Conservation (phyloP, 2,113 vertebrate species). For the Bos javanicus region DNA sequence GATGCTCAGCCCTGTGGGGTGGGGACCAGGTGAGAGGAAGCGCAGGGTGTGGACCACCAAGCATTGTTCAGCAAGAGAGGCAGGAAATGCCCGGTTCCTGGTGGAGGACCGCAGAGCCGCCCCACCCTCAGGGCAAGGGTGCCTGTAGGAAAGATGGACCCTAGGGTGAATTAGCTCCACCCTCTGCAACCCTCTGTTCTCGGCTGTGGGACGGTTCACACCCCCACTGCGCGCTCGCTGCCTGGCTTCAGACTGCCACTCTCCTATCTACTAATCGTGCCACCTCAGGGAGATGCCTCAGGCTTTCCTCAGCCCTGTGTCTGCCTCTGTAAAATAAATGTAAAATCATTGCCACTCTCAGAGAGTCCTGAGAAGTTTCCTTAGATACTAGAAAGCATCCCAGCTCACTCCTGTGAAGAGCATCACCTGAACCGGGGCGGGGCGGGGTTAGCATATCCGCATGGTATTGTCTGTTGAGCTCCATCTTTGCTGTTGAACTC, state of each 20-base stretch:
- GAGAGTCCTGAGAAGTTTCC: neutral
- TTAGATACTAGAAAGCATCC: neutral
- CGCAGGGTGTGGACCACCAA: neutral
- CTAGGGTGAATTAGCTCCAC: neutral
- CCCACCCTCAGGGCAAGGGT: rapidly evolving
- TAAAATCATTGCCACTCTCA: neutral
- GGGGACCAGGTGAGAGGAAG: neutral
- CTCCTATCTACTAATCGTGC: neutral
- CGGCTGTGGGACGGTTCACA: rapidly evolving
- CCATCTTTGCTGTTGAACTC: neutral
- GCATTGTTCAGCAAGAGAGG: neutral
- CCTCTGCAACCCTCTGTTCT: rapidly evolving
- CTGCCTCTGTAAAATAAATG: neutral
- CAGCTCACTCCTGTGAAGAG: neutral
- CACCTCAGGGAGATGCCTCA: neutral
- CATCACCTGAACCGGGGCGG: neutral
- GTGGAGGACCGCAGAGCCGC: neutral
- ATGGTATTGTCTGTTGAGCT: neutral
- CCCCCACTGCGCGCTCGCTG: neutral
- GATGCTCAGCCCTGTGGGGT: too few relatives aligned
- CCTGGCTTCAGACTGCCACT: neutral
- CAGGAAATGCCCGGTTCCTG: too few relatives aligned
- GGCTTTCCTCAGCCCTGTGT: neutral
- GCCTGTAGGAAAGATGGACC: neutral
- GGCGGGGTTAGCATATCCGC: neutral